A percentile compares a stretch with the other conserved stretches of the same genome.
These are phyloP conservation scores for Ophthalmolycus amberensis DNA, from an alignment of 2,113 vertebrate species.

Conservation along the genomic window DNA sequence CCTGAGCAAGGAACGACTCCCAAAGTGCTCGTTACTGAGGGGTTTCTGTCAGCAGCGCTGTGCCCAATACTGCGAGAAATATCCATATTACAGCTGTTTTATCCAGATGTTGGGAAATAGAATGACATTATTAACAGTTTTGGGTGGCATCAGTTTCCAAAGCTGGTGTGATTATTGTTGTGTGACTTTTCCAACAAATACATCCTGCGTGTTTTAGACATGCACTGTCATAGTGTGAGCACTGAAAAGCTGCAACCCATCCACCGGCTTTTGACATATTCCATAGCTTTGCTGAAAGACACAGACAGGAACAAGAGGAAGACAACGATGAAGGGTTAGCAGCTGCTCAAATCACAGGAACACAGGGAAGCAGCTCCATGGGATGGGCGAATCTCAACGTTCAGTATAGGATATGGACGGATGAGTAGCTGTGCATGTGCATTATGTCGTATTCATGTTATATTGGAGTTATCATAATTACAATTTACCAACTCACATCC, in stretches of 20 bases:
- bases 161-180: neutral
- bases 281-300: neutral
- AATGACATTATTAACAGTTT: neutral
- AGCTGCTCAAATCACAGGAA: slow-evolving; percentile 8
- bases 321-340: neutral
- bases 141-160: neutral
- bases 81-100: slow-evolving; percentile 11
- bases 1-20: slow-evolving; percentile 36
- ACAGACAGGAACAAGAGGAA: neutral
- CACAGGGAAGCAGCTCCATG: neutral
- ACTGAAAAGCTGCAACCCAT: neutral
- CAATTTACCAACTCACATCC: neutral
- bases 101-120: neutral
- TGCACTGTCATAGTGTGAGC: neutral
- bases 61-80: slow-evolving; percentile 10
- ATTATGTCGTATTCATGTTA: neutral
- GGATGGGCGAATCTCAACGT: neutral
- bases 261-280: neutral
- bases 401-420: neutral
- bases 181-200: neutral
- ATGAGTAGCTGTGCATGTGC: neutral
- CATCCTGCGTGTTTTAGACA: neutral
- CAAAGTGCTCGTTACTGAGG: slow-evolving; percentile 32
- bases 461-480: neutral
- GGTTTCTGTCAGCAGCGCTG: slow-evolving; percentile 14